Evolutionary conservation across 1,140 invertebrate species (phyloP), one percentile per base, ranked within the genome.

Genomic region (Cydia splendana): DNA sequence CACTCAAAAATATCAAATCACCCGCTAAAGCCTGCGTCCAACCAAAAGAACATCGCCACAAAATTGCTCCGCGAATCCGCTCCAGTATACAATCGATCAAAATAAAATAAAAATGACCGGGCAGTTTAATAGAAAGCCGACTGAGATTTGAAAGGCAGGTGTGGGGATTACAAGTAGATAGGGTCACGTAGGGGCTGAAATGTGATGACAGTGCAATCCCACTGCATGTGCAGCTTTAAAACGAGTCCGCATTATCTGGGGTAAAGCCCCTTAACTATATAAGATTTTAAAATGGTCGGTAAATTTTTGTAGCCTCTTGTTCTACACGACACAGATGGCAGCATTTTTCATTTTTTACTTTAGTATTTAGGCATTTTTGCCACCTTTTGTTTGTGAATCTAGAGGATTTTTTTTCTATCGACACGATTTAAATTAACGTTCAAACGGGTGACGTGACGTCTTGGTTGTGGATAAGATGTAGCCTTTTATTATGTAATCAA

Each of bases 171-270:
- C 84, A 74, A 75, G 80, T 75, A 89, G 87, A 92, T 91, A 83
- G 88, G 86, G 87, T 92, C 91, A 92, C 91, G 91, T 92, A 84
- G 67, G 80, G 75, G 80, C 87, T 89, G 86, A 89, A 84, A 91
- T 91, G 91, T 86, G 88, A 91, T 87, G 91, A 92, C 90, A 90
- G 76, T 88, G 87, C 88, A 89, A 90, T 89, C 84, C 79, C 82
- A 78, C 74, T 82, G 82, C 85, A 80, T 77, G 77, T 84, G 81
- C 83, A 87, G 84, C 87, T 83, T 87, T 78, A 80, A 81, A 90
- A 88, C 85, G 80, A 79, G 78, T 62, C 65, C 76, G 77, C 78
- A 82, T 76, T 83, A 79, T 74, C 75, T 77, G 57, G 77, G 77
- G 81, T 83, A 80, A 82, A 81, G 76, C 48, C 48, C 76, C 65